Conservation (phyloP, 2,113 vertebrate species). For the Bufo bufo region DNA sequence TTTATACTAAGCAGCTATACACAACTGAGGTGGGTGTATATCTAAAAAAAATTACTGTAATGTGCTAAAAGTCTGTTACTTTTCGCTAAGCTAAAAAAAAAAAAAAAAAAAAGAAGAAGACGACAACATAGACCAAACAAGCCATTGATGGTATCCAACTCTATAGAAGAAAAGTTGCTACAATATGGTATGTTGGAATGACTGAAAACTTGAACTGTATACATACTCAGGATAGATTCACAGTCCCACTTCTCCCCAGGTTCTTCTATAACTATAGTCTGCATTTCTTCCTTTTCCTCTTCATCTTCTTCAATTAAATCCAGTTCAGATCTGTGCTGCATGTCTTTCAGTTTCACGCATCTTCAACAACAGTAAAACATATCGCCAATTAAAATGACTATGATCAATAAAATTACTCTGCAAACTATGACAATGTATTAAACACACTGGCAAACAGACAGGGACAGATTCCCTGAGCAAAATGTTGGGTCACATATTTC, state of each 20-base stretch:
- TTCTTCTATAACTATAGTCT: conserved; percentile 78
- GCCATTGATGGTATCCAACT: neutral
- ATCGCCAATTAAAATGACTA: neutral
- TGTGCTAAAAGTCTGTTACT: too few relatives aligned
- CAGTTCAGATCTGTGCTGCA: conserved; percentile 77
- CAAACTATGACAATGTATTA: neutral
- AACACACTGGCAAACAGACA: too few relatives aligned
- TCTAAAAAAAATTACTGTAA: too few relatives aligned
- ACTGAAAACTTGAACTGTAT: neutral
- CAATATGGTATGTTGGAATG: neutral
- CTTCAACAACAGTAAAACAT: conserved; percentile 59
- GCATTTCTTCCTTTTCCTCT: conserved; percentile 77
- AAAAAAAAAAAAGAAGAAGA: too few relatives aligned
- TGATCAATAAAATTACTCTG: neutral
- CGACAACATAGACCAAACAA: neutral
- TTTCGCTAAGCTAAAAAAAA: too few relatives aligned
- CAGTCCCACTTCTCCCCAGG: conserved; percentile 94
- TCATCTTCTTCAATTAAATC: conserved; percentile 75
- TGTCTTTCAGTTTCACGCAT: conserved; percentile 77
- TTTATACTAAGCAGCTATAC: too few relatives aligned
- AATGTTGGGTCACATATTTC: too few relatives aligned
- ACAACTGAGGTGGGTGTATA: too few relatives aligned
- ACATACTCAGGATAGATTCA: conserved; percentile 95
- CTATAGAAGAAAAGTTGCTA: neutral
- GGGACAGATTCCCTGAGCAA: too few relatives aligned